A percentile compares a stretch with the other conserved stretches of the same genome.
Conservation (phyloP, 53 echinoderm and acorn worm genomes). For the Antedon mediterranea region DNA sequence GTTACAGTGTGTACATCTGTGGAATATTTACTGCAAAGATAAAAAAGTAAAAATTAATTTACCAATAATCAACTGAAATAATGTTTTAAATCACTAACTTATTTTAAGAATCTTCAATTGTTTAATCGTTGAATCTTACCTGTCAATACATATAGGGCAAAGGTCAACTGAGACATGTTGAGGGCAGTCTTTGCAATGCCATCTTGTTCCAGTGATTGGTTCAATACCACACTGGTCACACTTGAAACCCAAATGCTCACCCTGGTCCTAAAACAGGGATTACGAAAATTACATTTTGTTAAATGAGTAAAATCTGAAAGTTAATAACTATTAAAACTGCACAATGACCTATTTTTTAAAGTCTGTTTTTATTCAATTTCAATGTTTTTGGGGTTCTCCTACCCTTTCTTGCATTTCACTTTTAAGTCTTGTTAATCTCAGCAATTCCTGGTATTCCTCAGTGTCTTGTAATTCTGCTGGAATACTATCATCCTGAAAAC, state of each 20-base stretch:
- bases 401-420: conserved; percentile 19
- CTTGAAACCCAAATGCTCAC: conserved; percentile 54
- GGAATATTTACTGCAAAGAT: conserved; percentile 25
- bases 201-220: conserved; percentile 69
- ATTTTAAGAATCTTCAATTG: too few species aligned
- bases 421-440: conserved; percentile 56
- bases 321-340: too few species aligned
- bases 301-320: too few species aligned
- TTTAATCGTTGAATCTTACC: conserved; percentile 35
- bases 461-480: conserved; percentile 45
- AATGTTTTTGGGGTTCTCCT: not conserved
- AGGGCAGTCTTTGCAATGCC: conserved; percentile 75
- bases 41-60: not conserved
- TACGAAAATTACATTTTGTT: too few species aligned
- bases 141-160: conserved; percentile 76
- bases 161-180: conserved; percentile 66
- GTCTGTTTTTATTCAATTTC: too few species aligned
- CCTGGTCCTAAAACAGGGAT: conserved; percentile 15
- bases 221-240: conserved; percentile 69
- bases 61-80: not conserved
- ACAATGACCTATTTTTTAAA: too few species aligned
- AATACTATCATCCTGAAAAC: conserved; percentile 59
- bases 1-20: conserved; percentile 36
- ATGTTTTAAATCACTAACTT: too few species aligned
- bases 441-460: conserved; percentile 62